Evolutionary conservation across 2,797 vertebrate genomes (phyloP), one percentile per base, ranked within the genome.

Genomic region (Tarsius wallacei): DNA sequence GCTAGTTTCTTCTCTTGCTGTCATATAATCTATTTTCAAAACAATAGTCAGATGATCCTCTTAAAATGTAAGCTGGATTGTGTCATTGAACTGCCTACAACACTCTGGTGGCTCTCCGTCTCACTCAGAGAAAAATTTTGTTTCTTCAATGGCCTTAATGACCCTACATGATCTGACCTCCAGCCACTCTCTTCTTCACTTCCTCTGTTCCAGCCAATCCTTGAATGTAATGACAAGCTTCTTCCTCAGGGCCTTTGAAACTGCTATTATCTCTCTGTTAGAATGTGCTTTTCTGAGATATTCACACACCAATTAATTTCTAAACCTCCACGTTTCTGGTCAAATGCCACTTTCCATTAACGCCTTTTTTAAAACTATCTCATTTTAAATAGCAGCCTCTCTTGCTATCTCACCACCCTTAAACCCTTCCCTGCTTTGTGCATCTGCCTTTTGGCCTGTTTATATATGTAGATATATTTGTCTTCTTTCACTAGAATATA

Each of bases 211-310:
- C 28, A 8, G 77, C 7, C 74, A 33, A 31, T 74, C 16, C 19
- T 33, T 82, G 77, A 83, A 76, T 28, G 17, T 4, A 71, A 28
- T 19, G 85, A 49, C 0, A 82, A 71, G 17, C 51, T 68, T 87
- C 59, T 64, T 63, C 47, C 68, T 42, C 42, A 51, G 71, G 82
- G 73, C 49, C 28, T 95, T 91, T 87, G n/a, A 51, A 81, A 12
- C 53, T 9, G 31, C 47, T 64, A 0, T n/a, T 51, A 13, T 53
- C 33, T 57, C 31, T 93, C 21, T 14, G 13, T 6, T 47, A 55
- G 80, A 86, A 68, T 26, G 9, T 7, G 26, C 47, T 82, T n/a
- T 22, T 31, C 33, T 71, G 14, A 70, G 55, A 70, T 36, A 81
- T 0, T 15, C 53, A n/a, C 1, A 26, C 14, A 16, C 19, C 42